Percentiles rank a stretch among this genome's conserved stretches.
phyloP scores from a whole-genome alignment of 2,113 vertebrate genomes.

The Grammomys dolichurus region DNA sequence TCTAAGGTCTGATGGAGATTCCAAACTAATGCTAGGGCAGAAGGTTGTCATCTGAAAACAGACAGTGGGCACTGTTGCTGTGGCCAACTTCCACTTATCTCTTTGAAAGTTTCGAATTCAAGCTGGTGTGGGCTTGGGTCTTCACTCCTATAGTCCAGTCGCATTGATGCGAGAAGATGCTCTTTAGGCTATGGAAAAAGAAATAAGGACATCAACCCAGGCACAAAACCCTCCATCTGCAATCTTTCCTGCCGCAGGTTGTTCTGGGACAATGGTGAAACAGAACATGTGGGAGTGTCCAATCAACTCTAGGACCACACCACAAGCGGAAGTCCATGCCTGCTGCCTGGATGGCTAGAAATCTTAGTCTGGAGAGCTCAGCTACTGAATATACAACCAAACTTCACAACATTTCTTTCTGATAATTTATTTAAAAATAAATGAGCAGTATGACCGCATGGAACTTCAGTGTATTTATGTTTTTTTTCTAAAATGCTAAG shows the following conservation, averaged over 20 bases:
- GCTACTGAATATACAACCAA: neutral
- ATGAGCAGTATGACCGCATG: neutral
- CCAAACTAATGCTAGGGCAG: neutral
- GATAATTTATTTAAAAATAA: slow-evolving; percentile 12
- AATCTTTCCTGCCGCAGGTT: neutral
- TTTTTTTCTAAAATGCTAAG: neutral
- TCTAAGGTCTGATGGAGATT: neutral
- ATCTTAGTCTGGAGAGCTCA: neutral
- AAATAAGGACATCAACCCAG: neutral
- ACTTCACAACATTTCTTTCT: slow-evolving; percentile 3
- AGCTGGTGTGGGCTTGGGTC: neutral
- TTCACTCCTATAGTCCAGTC: neutral
- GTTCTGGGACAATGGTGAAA: neutral
- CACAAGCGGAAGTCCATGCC: fast-evolving
- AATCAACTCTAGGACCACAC: neutral
- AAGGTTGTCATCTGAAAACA: neutral
- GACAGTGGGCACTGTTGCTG: neutral
- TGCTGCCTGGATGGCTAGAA: neutral
- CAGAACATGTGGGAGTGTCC: neutral
- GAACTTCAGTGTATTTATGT: neutral
- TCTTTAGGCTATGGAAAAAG: neutral
- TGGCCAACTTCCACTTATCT: neutral
- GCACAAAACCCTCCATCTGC: neutral
- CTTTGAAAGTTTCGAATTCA: neutral
- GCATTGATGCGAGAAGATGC: neutral